Conservation (phyloP, 2,797 vertebrate genomes). For the Pseudochirops cupreus region DNA sequence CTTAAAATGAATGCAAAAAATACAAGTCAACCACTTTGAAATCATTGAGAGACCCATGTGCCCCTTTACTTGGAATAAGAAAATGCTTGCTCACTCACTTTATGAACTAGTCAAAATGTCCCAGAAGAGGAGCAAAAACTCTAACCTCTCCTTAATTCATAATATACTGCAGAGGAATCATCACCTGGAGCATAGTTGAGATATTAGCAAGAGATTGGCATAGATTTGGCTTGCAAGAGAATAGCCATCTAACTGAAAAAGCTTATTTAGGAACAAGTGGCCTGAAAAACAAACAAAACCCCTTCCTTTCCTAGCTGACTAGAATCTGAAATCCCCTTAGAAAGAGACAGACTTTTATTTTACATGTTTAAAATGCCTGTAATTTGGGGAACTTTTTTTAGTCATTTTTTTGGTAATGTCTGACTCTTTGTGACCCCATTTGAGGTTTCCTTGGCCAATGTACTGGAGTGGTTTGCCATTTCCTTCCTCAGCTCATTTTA, state of each 20-base stretch:
- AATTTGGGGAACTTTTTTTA: not conserved
- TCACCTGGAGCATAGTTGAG: constrained; percentile 17
- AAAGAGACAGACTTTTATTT: not conserved
- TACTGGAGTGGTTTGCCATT: not conserved
- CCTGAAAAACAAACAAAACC: not conserved
- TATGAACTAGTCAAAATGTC: constrained; percentile 63
- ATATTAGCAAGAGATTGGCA: constrained; percentile 59
- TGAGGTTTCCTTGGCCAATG: not conserved
- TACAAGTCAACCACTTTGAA: not conserved
- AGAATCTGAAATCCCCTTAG: not conserved
- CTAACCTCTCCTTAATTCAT: constrained; percentile 32
- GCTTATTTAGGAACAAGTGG: constrained; percentile 30
- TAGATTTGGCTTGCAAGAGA: constrained; percentile 58
- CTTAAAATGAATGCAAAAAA: constrained; percentile 58
- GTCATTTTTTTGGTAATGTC: not conserved
- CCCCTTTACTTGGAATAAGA: constrained; percentile 50
- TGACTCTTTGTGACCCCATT: not conserved
- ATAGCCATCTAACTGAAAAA: constrained; percentile 60
- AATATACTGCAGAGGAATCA: constrained; percentile 44
- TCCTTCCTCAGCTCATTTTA: not conserved
- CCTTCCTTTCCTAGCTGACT: not conserved
- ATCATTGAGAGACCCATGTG: constrained; percentile 39
- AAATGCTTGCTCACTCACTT: constrained; percentile 42
- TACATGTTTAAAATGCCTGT: not conserved
- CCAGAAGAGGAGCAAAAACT: constrained; percentile 59